These are phyloP conservation scores for Tachysurus vachellii DNA, from an alignment of 2,113 vertebrate species.

Conservation along the genomic window DNA sequence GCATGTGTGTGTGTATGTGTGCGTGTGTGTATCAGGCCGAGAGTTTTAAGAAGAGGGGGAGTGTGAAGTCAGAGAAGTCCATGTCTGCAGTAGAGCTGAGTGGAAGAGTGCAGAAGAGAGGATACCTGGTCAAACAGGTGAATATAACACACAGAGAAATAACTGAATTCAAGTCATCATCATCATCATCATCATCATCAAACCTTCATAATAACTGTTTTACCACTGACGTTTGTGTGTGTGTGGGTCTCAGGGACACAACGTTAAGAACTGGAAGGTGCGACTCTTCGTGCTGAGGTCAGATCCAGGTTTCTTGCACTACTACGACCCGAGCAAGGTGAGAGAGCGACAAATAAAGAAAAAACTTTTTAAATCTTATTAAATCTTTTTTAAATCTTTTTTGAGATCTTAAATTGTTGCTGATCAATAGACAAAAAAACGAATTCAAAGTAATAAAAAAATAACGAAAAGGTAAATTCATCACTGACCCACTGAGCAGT, in stretches of 20 bases:
- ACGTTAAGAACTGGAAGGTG: conserved; percentile 97
- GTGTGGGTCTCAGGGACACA: conserved; percentile 77
- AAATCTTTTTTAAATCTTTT: too few relatives aligned
- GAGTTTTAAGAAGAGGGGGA: conserved; percentile 78
- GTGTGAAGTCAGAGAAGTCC: conserved; percentile 78
- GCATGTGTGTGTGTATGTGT: conserved; percentile 3
- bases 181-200: not conserved
- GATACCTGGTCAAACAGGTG: conserved; percentile 93
- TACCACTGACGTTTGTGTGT: not conserved
- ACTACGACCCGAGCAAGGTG: conserved; percentile 91
- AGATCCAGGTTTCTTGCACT: conserved; percentile 89
- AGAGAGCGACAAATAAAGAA: conserved; percentile 35
- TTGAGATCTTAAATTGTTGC: too few relatives aligned
- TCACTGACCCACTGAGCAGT: too few relatives aligned
- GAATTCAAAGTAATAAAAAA: not conserved
- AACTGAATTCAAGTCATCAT: not conserved
- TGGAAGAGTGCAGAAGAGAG: conserved; percentile 86
- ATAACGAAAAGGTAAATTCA: too few relatives aligned
- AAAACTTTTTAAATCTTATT: not conserved
- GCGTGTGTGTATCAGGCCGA: conserved; percentile 74
- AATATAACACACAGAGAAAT: not conserved
- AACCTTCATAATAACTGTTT: not conserved
- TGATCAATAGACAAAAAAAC: not conserved
- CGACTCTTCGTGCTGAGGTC: conserved; percentile 89
- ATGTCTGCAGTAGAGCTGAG: conserved; percentile 83